Evolutionary conservation across 1,140 invertebrate species (phyloP).

Genomic region (Nebria ingens): DNA sequence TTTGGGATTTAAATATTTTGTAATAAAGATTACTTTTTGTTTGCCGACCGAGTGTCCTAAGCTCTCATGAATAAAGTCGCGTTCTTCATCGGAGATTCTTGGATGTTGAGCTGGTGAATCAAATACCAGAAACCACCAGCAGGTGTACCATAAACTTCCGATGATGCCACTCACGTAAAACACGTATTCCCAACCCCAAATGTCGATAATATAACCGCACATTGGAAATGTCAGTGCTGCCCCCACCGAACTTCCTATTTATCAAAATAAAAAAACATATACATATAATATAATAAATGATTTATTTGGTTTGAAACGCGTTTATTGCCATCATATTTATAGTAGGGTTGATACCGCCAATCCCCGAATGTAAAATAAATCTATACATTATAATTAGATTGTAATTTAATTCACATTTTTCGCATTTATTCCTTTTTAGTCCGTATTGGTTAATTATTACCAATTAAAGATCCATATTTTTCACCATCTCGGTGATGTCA

Average conservation of each 20-base stretch:
- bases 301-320: no score
- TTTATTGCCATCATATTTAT: no score
- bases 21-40: constrained; percentile 33
- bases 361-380: no score
- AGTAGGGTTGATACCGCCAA: no score
- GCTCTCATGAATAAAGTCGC: constrained; percentile 46
- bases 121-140: constrained; percentile 51
- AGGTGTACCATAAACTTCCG: constrained; percentile 54
- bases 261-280: neutral
- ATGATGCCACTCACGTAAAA: constrained; percentile 60
- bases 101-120: constrained; percentile 65
- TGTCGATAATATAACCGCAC: constrained; percentile 53
- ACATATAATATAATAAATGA: no score
- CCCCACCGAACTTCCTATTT: constrained; percentile 52
- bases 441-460: no score
- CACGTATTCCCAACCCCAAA: constrained; percentile 60
- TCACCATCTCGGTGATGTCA: no score
- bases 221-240: constrained; percentile 58
- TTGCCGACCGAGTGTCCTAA: constrained; percentile 39
- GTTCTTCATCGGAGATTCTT: constrained; percentile 57
- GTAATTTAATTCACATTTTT: no score
- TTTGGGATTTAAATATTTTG: no score
- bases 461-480: no score
- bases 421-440: no score
- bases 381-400: no score